Base-by-base conservation (phyloP, 92 coral and sea anemone genomes). In the Hydrozoanthus gracilis region DNA sequence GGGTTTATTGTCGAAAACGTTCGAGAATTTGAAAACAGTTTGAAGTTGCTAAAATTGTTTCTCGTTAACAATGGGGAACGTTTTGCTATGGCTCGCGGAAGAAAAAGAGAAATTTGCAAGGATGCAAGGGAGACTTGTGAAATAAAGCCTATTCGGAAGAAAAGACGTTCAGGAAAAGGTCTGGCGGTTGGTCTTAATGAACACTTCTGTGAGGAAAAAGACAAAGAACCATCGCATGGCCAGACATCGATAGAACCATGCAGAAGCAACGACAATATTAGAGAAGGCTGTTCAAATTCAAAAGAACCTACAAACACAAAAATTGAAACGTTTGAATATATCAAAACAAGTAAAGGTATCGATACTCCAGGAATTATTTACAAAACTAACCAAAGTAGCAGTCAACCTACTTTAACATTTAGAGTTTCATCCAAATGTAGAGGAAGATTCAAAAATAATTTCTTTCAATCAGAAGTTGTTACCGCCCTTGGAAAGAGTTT, bases 361-460 rank as follows among this genome's bases (percentile, higher is more conserved):
- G 55, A 80, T 20, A 48, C 56, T 7, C 4, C 20, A 50, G 18
- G 44, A 74, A 16, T 15, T 47, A 45, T 4, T 15, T 48, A 58
- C 20, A 47, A 10, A 13, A 16, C 12, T 10, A 7, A 45, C 69
- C 64, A 13, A 44, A n/a, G 44, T 47, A 44, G 7, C 4, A 17
- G 12, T 48, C 17, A 50, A 65, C 60, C 48, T 16, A 39, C 46
- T 17, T 47, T 80, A 50, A 80, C 85, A 14, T 80, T 80, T 65
- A 56, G 85, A 65, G 85, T 80, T 68, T 80, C 85, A 0, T 80
- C 74, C 35, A 80, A 80, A 80, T 80, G 85, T 27, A 64, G 85
- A 80, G 85, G 85, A 66, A 65, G 52, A 27, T 80, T 45, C 12
- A 80, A 12, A 49, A 65, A 66, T 49, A 3, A 7, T 47, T 16